A percentile compares a stretch with the other conserved stretches of the same genome.
These are phyloP conservation scores for Copidosoma aretas DNA, from an alignment of 2,888 invertebrate species.

Conservation along the genomic window DNA sequence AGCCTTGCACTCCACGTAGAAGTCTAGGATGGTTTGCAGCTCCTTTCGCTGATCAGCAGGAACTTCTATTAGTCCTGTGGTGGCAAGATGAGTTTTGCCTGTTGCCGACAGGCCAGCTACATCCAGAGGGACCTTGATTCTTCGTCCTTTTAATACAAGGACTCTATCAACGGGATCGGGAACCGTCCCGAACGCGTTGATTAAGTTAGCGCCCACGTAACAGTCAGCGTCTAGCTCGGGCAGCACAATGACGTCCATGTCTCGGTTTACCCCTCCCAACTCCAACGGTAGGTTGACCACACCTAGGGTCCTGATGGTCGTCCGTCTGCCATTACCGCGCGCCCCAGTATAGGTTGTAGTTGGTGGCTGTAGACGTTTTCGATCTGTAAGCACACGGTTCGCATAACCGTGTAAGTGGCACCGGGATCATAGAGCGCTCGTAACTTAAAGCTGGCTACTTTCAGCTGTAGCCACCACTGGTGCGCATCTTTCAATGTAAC, in stretches of 20 bases:
- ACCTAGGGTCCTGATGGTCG: not conserved
- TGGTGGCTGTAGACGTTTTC: not conserved
- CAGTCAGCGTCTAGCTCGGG: conserved; percentile 1
- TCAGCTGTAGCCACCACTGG: not conserved
- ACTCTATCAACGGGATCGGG: not conserved
- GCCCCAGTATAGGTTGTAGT: not conserved
- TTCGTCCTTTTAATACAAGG: not conserved
- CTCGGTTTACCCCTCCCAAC: not conserved
- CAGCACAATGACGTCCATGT: not conserved
- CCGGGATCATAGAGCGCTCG: not conserved
- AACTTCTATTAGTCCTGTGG: not conserved
- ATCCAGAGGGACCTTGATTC: not conserved
- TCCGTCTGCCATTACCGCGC: not conserved
- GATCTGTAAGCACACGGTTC: not conserved
- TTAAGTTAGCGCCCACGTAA: conserved; percentile 1
- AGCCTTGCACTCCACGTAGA: no score
- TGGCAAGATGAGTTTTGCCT: not conserved
- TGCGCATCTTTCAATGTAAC: no score
- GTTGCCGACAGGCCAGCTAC: not conserved
- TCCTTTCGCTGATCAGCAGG: not conserved
- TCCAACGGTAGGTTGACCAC: not conserved
- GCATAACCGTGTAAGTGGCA: not conserved
- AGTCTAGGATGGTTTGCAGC: not conserved
- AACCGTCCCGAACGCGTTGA: not conserved
- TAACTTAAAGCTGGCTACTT: not conserved